phyloP scores from a whole-genome alignment of 1,140 invertebrate species.

The Cheumatopsyche charites region DNA sequence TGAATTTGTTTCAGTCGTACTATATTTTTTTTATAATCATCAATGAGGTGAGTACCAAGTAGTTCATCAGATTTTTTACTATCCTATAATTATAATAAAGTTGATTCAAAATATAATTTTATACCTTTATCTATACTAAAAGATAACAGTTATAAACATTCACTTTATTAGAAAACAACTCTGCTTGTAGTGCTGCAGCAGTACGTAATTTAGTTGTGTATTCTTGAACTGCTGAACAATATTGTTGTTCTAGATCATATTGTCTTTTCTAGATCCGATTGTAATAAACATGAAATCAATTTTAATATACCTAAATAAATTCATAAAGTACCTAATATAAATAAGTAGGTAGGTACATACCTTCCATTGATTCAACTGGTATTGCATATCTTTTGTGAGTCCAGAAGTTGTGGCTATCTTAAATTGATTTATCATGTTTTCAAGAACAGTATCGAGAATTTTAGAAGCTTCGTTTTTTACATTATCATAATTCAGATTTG shows the following conservation, averaged over 20 bases:
- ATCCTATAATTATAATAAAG: background rate
- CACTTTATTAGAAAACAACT: slow-evolving; percentile 19
- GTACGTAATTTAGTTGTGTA: slow-evolving; percentile 40
- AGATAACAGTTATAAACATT: background rate
- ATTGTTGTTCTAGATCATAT: slow-evolving; percentile 37
- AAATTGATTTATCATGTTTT: slow-evolving; percentile 35
- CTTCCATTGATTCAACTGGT: slow-evolving; percentile 40
- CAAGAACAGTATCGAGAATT: slow-evolving; percentile 39
- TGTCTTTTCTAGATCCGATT: slow-evolving; percentile 37
- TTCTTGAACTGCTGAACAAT: slow-evolving; percentile 43
- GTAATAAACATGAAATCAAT: background rate
- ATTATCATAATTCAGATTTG: background rate
- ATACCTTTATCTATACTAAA: too few relatives aligned
- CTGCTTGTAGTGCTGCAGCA: slow-evolving; percentile 32
- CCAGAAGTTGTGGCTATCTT: slow-evolving; percentile 34
- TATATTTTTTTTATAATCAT: slow-evolving; percentile 40
- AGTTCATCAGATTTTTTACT: background rate
- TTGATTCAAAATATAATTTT: background rate
- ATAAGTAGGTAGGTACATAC: slow-evolving; percentile 16
- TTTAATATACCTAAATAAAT: too few relatives aligned
- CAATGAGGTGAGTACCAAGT: background rate
- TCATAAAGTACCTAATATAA: too few relatives aligned
- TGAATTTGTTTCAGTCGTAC: slow-evolving; percentile 35
- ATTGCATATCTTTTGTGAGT: slow-evolving; percentile 40
- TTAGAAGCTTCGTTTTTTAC: slow-evolving; percentile 1